Percentiles rank a stretch among this genome's conserved stretches.
Conservation (phyloP, 2,888 invertebrate species). For the Melikaiella ostensackeni region DNA sequence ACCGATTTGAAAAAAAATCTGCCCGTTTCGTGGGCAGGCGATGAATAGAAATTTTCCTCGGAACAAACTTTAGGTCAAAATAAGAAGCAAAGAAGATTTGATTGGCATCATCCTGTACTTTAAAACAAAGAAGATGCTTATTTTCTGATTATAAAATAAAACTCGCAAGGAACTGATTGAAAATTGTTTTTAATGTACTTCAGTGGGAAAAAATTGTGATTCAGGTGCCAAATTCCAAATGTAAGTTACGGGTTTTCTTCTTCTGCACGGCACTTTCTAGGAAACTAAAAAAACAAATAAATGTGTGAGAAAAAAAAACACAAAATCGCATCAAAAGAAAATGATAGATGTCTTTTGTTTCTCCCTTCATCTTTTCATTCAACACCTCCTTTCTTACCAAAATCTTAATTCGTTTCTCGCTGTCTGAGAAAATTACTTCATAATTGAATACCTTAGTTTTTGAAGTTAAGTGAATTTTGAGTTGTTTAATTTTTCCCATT, state of each 20-base stretch:
- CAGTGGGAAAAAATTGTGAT: not conserved
- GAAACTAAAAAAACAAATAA: too few relatives aligned
- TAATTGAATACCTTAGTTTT: constrained; percentile 2
- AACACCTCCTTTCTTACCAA: not conserved
- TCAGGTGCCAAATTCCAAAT: not conserved
- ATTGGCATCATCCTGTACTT: too few relatives aligned
- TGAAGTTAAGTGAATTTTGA: not conserved
- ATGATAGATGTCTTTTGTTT: constrained; percentile 8
- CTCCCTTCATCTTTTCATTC: not conserved
- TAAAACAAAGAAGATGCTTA: too few relatives aligned
- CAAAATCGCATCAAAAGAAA: not conserved
- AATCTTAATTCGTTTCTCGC: not conserved
- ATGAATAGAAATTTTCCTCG: too few relatives aligned
- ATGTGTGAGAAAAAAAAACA: not conserved
- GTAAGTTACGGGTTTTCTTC: too few relatives aligned
- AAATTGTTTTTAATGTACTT: too few relatives aligned
- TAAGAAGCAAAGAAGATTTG: too few relatives aligned
- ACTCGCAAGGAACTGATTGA: not conserved
- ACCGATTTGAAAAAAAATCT: too few relatives aligned
- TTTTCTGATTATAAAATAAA: not conserved
- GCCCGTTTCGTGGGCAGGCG: too few relatives aligned
- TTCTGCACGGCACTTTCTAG: too few relatives aligned
- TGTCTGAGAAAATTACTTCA: not conserved
- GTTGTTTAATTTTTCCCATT: not conserved
- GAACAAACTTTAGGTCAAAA: too few relatives aligned